phyloP scores from a whole-genome alignment of 2,888 invertebrate genomes.

The Celastrina argiolus region DNA sequence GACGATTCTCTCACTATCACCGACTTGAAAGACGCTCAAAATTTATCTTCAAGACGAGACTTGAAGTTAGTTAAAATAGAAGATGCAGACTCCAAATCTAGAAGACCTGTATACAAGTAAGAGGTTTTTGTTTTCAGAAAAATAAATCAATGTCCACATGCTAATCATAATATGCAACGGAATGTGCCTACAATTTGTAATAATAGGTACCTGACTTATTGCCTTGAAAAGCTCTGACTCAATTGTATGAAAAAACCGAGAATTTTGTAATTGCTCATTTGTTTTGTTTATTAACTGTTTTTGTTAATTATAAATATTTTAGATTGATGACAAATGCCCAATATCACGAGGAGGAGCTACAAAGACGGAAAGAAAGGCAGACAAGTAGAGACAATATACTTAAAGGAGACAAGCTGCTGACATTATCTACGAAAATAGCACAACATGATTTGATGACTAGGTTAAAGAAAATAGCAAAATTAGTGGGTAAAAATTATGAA shows the following conservation, averaged over 20 bases:
- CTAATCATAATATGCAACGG: too few relatives aligned
- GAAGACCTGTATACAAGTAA: slow-evolving; percentile 82
- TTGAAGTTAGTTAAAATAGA: slow-evolving; percentile 83
- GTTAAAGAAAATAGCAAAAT: slow-evolving; percentile 81
- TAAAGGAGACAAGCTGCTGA: slow-evolving; percentile 81
- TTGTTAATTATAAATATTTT: slow-evolving; percentile 25
- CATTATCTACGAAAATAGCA: slow-evolving; percentile 79
- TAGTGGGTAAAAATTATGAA: slow-evolving; percentile 82
- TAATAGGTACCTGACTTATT: too few relatives aligned
- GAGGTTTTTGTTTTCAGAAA: slow-evolving; percentile 32
- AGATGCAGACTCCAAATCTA: slow-evolving; percentile 82
- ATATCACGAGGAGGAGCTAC: slow-evolving; percentile 79
- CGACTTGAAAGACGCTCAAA: slow-evolving; percentile 83
- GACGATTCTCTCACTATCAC: slow-evolving; percentile 78
- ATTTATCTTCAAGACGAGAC: slow-evolving; percentile 81
- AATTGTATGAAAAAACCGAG: too few relatives aligned
- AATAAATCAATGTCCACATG: too few relatives aligned
- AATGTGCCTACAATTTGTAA: too few relatives aligned
- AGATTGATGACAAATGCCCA: slow-evolving; percentile 82
- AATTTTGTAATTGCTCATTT: too few relatives aligned
- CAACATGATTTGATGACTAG: slow-evolving; percentile 82
- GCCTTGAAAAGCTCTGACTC: too few relatives aligned
- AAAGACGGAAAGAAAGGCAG: slow-evolving; percentile 71
- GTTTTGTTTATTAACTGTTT: neutral
- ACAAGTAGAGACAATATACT: slow-evolving; percentile 51